A percentile compares a stretch with the other conserved stretches of the same genome.
Conservation (phyloP, 2,888 invertebrate species). For the Agrotis exclamationis region DNA sequence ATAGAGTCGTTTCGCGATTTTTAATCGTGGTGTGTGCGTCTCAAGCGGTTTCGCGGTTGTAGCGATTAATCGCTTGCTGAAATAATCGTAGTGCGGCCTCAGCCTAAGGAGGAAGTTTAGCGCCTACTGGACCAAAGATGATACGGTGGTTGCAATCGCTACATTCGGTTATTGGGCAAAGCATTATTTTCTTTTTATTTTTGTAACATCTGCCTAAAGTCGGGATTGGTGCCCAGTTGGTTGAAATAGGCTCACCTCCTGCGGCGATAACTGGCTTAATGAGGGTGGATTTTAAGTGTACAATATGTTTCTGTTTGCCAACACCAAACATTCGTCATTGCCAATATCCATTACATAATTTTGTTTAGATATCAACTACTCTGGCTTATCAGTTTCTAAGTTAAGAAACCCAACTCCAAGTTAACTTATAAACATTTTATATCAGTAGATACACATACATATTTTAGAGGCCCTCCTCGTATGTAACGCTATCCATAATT, state of each 20-base stretch:
- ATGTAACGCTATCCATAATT: conserved; percentile 40
- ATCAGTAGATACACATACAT: neutral
- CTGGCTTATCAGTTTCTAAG: neutral
- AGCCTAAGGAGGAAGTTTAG: too few species aligned
- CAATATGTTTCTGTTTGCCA: too few species aligned
- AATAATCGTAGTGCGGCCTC: too few species aligned
- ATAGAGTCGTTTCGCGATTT: too few species aligned
- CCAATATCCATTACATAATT: neutral
- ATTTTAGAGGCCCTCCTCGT: conserved; percentile 6
- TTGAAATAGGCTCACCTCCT: neutral
- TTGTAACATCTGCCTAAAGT: too few species aligned
- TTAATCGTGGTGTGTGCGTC: too few species aligned
- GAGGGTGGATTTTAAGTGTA: neutral
- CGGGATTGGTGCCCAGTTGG: neutral
- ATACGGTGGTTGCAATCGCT: too few species aligned
- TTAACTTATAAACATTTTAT: neutral
- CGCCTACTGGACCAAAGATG: too few species aligned
- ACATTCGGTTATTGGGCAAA: neutral
- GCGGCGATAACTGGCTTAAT: neutral
- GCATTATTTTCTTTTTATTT: too few species aligned
- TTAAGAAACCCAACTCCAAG: neutral
- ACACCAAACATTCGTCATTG: neutral
- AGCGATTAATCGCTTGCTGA: too few species aligned
- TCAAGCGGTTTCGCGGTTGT: too few species aligned
- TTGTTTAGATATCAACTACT: neutral